Evolutionary conservation across 2,888 invertebrate genomes (phyloP), one percentile per base, ranked within the genome.

Genomic region (Eurois occulta): DNA sequence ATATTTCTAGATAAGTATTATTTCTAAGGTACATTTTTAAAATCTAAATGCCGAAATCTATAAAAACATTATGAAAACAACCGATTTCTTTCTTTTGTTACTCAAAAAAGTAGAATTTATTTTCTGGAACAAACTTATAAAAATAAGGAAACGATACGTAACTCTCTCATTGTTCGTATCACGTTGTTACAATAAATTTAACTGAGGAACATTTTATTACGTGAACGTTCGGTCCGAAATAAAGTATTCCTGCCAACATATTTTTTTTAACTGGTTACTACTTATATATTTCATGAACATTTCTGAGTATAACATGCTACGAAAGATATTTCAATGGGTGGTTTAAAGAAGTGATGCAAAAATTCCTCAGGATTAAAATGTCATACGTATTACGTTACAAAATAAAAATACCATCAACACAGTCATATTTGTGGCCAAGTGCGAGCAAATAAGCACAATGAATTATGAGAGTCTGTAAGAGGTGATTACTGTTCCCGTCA

Each of bases 141-240:
- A 64, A 13, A 24, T 6, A n/a, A 38, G 24, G 16, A n/a, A 65
- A 60, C 32, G 10, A 21, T 32, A 32, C n/a, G n/a, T 24, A 38
- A 38, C n/a, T 10, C 64, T 24, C 38, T 65, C n/a, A 16, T 65
- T 65, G 65, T n/a, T 65, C n/a, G 38, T n/a, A 65, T 41, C 65
- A 65, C 65, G 65, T 65, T 41, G 16, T n/a, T 65, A 41, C n/a
- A 41, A 65, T 65, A 41, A 65, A 65, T 65, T 41, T 65, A 5
- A 41, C n/a, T 16, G 38, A 0, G 65, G n/a, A 65, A n/a, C 41
- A 13, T 41, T 38, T 64, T 64, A 65, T 65, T n/a, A 41, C 65
- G 41, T 41, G 16, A 41, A 65, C 65, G n/a, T 65, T 41, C 1
- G 16, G 64, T 38, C 4, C 13, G 64, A 16, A n/a, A 16, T 65